Percentiles rank a stretch among this genome's conserved stretches.
phyloP scores from a whole-genome alignment of 2,888 invertebrate genomes.

The Aquatica leii region DNA sequence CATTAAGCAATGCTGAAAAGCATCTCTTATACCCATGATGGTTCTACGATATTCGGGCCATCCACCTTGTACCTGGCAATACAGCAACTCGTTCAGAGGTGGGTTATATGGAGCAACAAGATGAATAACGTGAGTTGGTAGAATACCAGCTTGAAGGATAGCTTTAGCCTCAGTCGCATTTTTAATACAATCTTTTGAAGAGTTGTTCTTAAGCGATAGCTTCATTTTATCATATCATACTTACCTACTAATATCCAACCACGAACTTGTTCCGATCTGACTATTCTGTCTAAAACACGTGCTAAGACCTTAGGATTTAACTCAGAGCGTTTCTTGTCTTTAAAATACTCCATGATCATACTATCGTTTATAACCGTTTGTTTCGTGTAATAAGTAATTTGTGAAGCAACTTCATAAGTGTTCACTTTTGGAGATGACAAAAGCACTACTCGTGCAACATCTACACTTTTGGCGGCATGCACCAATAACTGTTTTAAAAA shows the following conservation, averaged over 20 bases:
- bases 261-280: constrained; percentile 51
- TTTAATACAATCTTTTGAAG: constrained; percentile 62
- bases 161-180: constrained; percentile 60
- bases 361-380: constrained; percentile 52
- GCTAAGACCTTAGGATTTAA: constrained; percentile 35
- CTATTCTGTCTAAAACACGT: constrained; percentile 50
- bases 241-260: constrained; percentile 60
- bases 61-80: constrained; percentile 52
- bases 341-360: constrained; percentile 28
- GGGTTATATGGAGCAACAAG: constrained; percentile 57
- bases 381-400: constrained; percentile 50
- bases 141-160: constrained; percentile 60
- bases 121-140: constrained; percentile 65
- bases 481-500: constrained; percentile 68
- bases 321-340: not conserved
- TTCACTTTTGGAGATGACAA: constrained; percentile 64
- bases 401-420: constrained; percentile 50
- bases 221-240: not conserved
- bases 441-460: constrained; percentile 65
- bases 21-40: constrained; percentile 55
- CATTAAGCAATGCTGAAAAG: constrained; percentile 54
- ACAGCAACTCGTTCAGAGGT: constrained; percentile 52
- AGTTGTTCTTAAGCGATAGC: not conserved
- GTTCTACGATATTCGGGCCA: constrained; percentile 56
- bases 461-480: constrained; percentile 62